A percentile compares a stretch with the other conserved stretches of the same genome.
These are phyloP conservation scores for Sterna hirundo DNA, from an alignment of 2,113 vertebrate species.

Conservation along the genomic window DNA sequence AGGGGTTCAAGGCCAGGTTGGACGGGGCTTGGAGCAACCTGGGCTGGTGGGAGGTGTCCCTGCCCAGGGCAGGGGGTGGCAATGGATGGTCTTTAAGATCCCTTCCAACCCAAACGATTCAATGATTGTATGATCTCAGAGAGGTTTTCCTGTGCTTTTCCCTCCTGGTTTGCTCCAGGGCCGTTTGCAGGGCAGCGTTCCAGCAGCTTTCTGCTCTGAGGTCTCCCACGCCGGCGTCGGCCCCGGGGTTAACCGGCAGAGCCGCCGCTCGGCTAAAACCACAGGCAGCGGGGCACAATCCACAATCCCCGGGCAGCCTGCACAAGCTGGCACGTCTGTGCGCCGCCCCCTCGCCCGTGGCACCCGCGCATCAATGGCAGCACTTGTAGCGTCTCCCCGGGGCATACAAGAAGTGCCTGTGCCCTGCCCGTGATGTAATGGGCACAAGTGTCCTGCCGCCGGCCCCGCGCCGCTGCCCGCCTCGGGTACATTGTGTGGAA, in stretches of 20 bases:
- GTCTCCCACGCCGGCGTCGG: background rate
- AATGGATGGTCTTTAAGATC: background rate
- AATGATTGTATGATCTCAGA: background rate
- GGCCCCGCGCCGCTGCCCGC: slow-evolving; percentile 48
- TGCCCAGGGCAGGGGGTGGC: background rate
- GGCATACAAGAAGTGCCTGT: slow-evolving; percentile 67
- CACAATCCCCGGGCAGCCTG: slow-evolving; percentile 67
- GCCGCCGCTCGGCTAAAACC: slow-evolving; percentile 10
- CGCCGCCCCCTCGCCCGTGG: slow-evolving; percentile 21
- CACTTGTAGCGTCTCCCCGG: slow-evolving; percentile 35
- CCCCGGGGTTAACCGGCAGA: slow-evolving; percentile 7
- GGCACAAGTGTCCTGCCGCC: slow-evolving; percentile 74
- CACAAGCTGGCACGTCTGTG: slow-evolving; percentile 74
- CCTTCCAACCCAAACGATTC: background rate
- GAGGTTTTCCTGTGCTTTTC: background rate
- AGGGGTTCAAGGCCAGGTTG: background rate
- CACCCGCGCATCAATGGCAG: slow-evolving; percentile 72
- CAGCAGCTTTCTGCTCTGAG: background rate
- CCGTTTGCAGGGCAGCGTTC: background rate
- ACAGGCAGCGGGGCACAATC: slow-evolving; percentile 35
- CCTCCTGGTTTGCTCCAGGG: background rate
- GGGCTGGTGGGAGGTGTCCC: background rate
- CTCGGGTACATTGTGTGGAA: slow-evolving; percentile 51
- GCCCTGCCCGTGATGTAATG: slow-evolving; percentile 75
- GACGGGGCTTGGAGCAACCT: background rate